Evolutionary conservation across 2,113 vertebrate species (phyloP).

Genomic region (Aptenodytes forsteri): DNA sequence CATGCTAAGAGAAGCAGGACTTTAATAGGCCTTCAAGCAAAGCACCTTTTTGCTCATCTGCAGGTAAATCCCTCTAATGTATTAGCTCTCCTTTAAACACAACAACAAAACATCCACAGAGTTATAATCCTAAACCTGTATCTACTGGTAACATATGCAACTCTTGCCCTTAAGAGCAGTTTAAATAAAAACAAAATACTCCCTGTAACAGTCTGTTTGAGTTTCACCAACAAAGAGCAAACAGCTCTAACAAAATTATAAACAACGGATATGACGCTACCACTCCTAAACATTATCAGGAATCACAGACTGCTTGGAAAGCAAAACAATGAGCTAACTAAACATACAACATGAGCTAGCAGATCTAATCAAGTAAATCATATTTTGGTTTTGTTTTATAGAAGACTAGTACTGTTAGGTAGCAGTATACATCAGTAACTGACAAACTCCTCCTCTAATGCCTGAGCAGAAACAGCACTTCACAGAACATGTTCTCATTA

Average conservation of each 20-base stretch:
- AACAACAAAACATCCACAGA: neutral
- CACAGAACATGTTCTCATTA: neutral
- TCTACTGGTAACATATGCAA: neutral
- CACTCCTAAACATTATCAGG: neutral
- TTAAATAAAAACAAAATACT: neutral
- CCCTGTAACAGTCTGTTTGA: neutral
- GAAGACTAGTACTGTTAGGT: neutral
- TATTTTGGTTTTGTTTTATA: neutral
- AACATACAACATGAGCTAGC: neutral
- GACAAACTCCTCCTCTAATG: neutral
- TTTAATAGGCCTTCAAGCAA: neutral
- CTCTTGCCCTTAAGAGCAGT: neutral
- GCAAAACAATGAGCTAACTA: neutral
- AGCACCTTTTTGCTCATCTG: neutral
- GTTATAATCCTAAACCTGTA: neutral
- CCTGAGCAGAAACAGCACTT: neutral
- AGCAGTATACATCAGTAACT: neutral
- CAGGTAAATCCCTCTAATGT: neutral
- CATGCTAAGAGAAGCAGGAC: neutral
- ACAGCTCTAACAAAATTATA: neutral
- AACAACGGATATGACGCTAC: rapidly evolving
- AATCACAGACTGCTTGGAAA: neutral
- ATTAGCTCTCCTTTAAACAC: neutral
- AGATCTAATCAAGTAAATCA: neutral
- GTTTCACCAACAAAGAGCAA: neutral